phyloP scores from a whole-genome alignment of 2,888 invertebrate species.

The Vesta saturnalis region DNA sequence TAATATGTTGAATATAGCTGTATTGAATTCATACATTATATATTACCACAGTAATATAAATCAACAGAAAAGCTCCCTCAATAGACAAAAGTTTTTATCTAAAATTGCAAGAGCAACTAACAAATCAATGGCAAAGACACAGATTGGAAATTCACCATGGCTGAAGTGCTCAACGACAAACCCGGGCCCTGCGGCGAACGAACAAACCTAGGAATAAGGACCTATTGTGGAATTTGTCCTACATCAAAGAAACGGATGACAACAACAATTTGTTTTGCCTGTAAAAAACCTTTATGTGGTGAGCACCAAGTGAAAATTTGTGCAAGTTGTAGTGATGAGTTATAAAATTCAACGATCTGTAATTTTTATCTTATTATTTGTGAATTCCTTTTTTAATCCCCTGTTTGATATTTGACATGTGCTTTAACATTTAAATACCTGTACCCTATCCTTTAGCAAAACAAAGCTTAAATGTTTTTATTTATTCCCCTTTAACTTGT shows the following conservation, averaged over 20 bases:
- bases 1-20: not conserved
- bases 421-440: too few species aligned
- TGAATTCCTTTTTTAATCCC: too few species aligned
- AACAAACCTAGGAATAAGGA: too few species aligned
- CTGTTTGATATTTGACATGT: too few species aligned
- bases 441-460: too few species aligned
- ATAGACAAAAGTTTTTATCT: not conserved
- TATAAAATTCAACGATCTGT: not conserved
- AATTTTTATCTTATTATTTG: too few species aligned
- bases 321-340: not conserved
- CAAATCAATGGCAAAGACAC: not conserved
- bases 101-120: not conserved
- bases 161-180: not conserved
- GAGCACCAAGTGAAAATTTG: not conserved
- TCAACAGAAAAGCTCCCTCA: not conserved
- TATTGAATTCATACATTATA: not conserved
- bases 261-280: not conserved
- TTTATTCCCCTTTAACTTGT: too few species aligned
- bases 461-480: too few species aligned
- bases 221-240: not conserved
- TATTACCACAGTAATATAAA: not conserved
- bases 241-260: not conserved
- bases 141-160: not conserved
- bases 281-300: not conserved
- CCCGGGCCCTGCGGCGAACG: not conserved